These are phyloP conservation scores for Egretta garzetta DNA, from an alignment of 2,113 vertebrate species.

Conservation along the genomic window DNA sequence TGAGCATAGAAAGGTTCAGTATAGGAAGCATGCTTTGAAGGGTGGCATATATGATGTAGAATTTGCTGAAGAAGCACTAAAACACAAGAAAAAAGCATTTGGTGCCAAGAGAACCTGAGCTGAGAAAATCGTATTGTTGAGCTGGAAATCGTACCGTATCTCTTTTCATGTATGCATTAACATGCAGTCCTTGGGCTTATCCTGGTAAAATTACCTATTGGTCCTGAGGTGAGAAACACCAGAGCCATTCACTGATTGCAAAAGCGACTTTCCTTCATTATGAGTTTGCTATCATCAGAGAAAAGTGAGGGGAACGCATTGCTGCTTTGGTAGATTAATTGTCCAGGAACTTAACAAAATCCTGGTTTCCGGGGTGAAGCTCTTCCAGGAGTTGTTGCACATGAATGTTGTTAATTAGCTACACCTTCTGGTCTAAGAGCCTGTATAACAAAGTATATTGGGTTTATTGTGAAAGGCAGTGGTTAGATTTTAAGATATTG, in stretches of 20 bases:
- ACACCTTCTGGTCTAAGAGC: not conserved
- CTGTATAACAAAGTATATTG: not conserved
- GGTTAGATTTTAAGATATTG: not conserved
- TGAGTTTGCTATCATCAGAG: not conserved
- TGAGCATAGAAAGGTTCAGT: not conserved
- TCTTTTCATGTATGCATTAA: not conserved
- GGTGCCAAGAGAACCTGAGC: not conserved
- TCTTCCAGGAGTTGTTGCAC: not conserved
- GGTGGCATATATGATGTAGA: not conserved
- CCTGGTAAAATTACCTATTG: not conserved
- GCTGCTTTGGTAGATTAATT: not conserved
- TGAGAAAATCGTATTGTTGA: not conserved
- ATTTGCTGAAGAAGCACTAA: not conserved
- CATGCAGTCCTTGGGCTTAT: not conserved
- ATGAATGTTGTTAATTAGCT: not conserved
- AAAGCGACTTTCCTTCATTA: not conserved
- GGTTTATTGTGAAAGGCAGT: not conserved
- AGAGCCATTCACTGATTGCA: not conserved
- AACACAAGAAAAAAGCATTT: not conserved
- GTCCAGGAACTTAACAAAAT: not conserved
- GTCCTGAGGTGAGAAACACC: not conserved
- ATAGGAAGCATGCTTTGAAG: not conserved
- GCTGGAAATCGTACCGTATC: not conserved
- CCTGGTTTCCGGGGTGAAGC: not conserved
- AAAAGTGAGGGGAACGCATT: not conserved